phyloP scores from a whole-genome alignment of 2,113 vertebrate genomes.

The Myocastor coypus region DNA sequence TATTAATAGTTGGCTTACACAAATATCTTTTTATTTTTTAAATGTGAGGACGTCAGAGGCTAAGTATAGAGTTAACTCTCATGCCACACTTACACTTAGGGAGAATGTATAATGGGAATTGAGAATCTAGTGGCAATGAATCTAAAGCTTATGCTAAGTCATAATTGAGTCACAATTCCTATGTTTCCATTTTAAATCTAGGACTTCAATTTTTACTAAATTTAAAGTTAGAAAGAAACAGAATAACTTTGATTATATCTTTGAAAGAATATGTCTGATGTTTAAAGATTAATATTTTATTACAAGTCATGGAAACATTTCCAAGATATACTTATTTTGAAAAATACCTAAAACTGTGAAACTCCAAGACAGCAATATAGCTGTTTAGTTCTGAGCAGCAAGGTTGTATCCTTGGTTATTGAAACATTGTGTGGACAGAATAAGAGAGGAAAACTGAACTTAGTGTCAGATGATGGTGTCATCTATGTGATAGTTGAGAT shows the following conservation, averaged over 20 bases:
- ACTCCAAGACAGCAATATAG: not conserved
- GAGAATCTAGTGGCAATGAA: not conserved
- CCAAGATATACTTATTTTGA: conserved; percentile 19
- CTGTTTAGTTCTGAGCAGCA: not conserved
- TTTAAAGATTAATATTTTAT: conserved; percentile 50
- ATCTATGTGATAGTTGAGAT: not conserved
- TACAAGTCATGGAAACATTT: conserved; percentile 57
- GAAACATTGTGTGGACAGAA: not conserved
- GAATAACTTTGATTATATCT: conserved; percentile 31
- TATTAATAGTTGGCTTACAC: conserved; percentile 14
- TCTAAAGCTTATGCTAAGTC: not conserved
- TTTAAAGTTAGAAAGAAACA: conserved; percentile 38
- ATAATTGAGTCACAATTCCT: not conserved
- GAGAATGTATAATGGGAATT: not conserved
- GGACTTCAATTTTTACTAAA: not conserved
- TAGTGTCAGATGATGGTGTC: not conserved
- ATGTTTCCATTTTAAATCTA: conserved; percentile 36
- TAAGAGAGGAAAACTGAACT: not conserved
- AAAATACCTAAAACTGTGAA: conserved; percentile 27
- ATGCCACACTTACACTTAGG: not conserved
- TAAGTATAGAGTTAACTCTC: not conserved
- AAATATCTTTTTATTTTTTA: not conserved
- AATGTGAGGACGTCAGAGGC: not conserved
- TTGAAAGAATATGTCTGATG: not conserved
- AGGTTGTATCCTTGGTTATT: not conserved